A percentile compares a stretch with the other conserved stretches of the same genome.
phyloP scores from a whole-genome alignment of 2,797 vertebrate species.

The Urocyon cinereoargenteus region DNA sequence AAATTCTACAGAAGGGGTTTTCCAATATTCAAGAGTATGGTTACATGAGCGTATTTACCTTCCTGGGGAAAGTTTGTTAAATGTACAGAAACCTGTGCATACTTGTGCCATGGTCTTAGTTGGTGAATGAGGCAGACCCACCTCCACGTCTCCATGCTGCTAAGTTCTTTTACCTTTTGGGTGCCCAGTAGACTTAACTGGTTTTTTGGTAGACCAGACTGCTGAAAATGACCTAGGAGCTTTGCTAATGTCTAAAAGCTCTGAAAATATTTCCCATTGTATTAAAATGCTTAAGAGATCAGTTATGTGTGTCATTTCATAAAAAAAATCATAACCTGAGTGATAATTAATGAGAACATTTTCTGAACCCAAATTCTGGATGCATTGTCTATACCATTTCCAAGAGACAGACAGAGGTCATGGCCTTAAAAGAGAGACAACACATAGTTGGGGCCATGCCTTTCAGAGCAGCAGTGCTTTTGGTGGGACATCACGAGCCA shows the following conservation, averaged over 20 bases:
- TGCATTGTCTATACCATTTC: rapidly evolving
- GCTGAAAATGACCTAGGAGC: neutral
- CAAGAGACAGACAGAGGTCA: neutral
- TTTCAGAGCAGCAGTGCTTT: neutral
- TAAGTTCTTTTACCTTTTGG: neutral
- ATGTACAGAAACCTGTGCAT: neutral
- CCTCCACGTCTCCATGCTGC: neutral
- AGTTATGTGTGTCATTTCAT: neutral
- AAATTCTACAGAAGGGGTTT: neutral
- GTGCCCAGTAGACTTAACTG: too few relatives aligned
- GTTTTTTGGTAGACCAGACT: neutral
- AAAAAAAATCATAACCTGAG: neutral
- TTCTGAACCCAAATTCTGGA: neutral
- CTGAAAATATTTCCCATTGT: neutral
- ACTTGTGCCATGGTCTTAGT: rapidly evolving
- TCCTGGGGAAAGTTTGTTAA: neutral
- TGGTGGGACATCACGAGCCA: rapidly evolving
- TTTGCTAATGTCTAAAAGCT: neutral
- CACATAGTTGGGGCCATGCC: rapidly evolving
- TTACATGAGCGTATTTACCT: neutral
- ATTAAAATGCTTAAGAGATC: neutral
- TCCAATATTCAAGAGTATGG: neutral
- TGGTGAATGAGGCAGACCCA: neutral
- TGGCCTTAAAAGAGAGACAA: neutral
- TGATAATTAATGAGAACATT: neutral